phyloP scores from a whole-genome alignment of 92 coral and sea anemone species.

The Bergia sp. region DNA sequence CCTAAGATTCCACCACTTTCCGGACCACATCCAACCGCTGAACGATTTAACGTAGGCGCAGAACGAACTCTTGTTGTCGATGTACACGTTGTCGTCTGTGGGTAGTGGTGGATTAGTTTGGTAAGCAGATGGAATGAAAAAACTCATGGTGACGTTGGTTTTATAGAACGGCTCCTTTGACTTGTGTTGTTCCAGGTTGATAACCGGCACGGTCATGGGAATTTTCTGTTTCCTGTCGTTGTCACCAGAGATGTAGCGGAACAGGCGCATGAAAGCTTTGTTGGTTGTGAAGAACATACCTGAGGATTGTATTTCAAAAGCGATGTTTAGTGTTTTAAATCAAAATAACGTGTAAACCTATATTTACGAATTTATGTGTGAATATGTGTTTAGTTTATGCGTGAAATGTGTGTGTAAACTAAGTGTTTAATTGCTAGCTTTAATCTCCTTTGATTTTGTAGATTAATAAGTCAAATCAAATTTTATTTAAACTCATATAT shows the following conservation, averaged over 20 bases:
- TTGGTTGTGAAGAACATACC: neutral
- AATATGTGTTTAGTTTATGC: neutral
- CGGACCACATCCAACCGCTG: constrained; percentile 47
- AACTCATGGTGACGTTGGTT: constrained; percentile 57
- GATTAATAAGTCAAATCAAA: no score
- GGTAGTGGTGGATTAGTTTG: constrained; percentile 53
- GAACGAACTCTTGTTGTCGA: neutral
- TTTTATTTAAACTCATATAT: no score
- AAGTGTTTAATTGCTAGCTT: no score
- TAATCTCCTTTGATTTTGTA: no score
- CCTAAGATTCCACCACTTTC: constrained; percentile 7
- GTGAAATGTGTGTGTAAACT: neutral
- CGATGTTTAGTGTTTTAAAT: neutral
- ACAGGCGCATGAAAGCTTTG: constrained; percentile 51
- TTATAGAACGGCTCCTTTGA: neutral
- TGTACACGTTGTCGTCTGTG: constrained; percentile 16
- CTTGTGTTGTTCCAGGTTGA: neutral
- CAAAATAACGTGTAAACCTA: neutral
- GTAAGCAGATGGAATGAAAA: constrained; percentile 44
- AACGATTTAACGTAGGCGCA: constrained; percentile 54
- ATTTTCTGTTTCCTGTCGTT: constrained; percentile 47
- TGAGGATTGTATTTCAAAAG: neutral
- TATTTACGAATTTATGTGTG: neutral
- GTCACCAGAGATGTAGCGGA: constrained; percentile 54
- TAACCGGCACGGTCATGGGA: constrained; percentile 65